These are phyloP conservation scores for Xyrauchen texanus DNA, from an alignment of 2,113 vertebrate species.

Conservation along the genomic window DNA sequence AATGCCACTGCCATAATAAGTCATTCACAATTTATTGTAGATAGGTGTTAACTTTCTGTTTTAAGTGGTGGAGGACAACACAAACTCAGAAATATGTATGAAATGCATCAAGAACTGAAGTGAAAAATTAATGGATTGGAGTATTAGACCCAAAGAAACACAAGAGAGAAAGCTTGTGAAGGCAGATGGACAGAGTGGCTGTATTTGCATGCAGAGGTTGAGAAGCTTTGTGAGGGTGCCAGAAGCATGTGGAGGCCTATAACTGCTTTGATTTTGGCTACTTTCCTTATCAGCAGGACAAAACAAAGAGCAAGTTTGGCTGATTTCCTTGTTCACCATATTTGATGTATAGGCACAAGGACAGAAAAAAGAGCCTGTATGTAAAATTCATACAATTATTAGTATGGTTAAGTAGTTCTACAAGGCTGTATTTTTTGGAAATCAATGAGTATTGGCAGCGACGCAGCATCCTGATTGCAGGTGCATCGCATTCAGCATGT, in stretches of 20 bases:
- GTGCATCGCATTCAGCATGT: neutral
- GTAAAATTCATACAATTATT: too few species aligned
- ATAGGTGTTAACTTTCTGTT: neutral
- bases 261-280: neutral
- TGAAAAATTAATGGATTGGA: conserved; percentile 31
- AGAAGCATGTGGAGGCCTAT: neutral
- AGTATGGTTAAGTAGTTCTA: neutral
- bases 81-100: conserved; percentile 73
- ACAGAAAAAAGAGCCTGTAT: too few species aligned
- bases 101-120: conserved; percentile 34
- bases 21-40: conserved; percentile 49
- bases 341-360: too few species aligned
- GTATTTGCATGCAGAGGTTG: conserved; percentile 21
- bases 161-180: neutral
- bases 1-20: too few species aligned
- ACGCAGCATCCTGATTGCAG: neutral
- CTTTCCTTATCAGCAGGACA: neutral
- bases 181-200: neutral
- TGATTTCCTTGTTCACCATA: too few species aligned
- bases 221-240: neutral
- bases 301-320: neutral
- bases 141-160: conserved; percentile 17
- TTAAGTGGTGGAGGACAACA: conserved; percentile 61
- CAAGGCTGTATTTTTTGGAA: neutral
- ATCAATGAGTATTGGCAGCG: neutral